These are phyloP conservation scores for Sanderia malayensis DNA, from an alignment of 30 jellyfish, hydroid and myxozoan genomes.

Conservation along the genomic window DNA sequence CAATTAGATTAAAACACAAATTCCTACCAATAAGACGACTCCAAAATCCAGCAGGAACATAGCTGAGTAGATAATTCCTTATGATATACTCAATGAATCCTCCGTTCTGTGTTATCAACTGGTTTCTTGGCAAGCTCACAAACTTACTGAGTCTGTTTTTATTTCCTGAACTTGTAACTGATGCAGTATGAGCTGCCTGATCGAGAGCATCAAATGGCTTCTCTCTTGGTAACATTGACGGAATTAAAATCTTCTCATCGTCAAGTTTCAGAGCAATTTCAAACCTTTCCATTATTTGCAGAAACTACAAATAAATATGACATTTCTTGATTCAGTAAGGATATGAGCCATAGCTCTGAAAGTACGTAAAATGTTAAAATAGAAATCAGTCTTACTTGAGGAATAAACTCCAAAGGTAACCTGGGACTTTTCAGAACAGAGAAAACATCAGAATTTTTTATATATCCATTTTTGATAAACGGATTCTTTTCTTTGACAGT, in stretches of 20 bases:
- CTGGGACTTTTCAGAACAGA: conserved; percentile 70
- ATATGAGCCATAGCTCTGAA: too few species aligned
- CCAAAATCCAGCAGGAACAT: conserved; percentile 97
- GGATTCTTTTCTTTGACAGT: conserved; percentile 83
- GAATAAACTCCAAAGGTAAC: conserved; percentile 82
- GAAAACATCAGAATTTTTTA: conserved; percentile 43
- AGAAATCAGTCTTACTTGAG: conserved; percentile 64
- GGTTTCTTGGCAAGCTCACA: conserved; percentile 6
- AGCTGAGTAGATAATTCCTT: conserved; percentile 72
- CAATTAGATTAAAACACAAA: too few species aligned
- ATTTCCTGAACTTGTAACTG: neutral
- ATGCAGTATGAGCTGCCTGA: neutral
- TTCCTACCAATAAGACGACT: conserved; percentile 87
- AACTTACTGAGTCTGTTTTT: conserved; percentile 4
- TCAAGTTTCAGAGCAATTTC: conserved; percentile 84
- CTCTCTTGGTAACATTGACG: conserved; percentile 88
- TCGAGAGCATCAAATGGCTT: conserved; percentile 44
- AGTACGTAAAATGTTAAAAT: neutral
- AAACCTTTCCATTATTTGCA: conserved; percentile 81
- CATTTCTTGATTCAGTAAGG: neutral
- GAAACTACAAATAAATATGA: conserved; percentile 47
- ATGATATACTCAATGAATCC: conserved; percentile 20
- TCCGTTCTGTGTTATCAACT: neutral
- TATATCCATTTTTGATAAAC: conserved; percentile 62
- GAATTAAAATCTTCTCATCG: conserved; percentile 67